Evolutionary conservation across 2,113 vertebrate genomes (phyloP).

Genomic region (Pseudonaja textilis): DNA sequence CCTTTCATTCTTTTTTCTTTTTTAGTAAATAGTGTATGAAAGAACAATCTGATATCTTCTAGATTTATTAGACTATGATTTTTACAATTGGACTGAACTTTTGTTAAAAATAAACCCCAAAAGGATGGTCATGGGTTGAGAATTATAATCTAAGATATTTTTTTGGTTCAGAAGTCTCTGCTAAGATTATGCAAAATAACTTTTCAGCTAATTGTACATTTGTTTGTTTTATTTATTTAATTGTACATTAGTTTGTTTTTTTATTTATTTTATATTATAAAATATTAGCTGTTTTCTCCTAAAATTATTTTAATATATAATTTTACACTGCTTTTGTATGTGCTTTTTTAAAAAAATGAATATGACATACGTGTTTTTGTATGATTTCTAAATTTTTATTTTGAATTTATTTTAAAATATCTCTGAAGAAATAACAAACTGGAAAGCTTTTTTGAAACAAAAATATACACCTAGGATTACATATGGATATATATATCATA

Average conservation of each 20-base stretch:
- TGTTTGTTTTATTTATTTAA: neutral
- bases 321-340: neutral
- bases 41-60: neutral
- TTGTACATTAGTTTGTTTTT: neutral
- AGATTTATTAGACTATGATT: neutral
- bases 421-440: neutral
- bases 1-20: neutral
- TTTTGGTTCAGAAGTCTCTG: neutral
- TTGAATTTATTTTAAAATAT: neutral
- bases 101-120: neutral
- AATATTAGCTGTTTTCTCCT: neutral
- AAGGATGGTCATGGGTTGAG: neutral
- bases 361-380: neutral
- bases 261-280: neutral
- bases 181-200: neutral
- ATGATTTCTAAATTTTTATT: neutral
- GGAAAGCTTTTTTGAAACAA: neutral
- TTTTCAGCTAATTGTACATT: neutral
- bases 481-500: too few relatives aligned
- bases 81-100: neutral
- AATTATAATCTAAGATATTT: neutral
- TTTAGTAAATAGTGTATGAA: neutral
- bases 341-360: neutral
- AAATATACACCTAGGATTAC: neutral
- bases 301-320: neutral